Percentiles rank a stretch among this genome's conserved stretches.
These are phyloP conservation scores for Leucophenga montana DNA, from an alignment of 2,888 invertebrate genomes.

Conservation along the genomic window DNA sequence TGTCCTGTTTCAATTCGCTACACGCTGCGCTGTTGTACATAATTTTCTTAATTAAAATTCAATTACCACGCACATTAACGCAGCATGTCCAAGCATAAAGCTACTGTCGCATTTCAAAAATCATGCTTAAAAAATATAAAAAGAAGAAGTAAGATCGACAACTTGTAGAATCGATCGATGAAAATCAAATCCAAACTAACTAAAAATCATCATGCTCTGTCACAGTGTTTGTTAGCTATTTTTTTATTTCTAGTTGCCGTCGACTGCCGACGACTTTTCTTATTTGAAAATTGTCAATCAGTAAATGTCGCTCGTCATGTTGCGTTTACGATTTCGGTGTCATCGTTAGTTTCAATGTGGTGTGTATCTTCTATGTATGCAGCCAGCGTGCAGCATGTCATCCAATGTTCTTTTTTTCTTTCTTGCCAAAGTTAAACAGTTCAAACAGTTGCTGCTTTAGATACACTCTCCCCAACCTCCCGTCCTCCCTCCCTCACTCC, in stretches of 20 bases:
- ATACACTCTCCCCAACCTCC: too few relatives aligned
- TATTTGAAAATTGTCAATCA: constrained; percentile 51
- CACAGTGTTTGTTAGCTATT: constrained; percentile 4
- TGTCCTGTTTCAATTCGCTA: too few relatives aligned
- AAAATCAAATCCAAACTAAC: too few relatives aligned
- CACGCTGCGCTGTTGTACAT: too few relatives aligned
- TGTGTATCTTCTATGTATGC: constrained; percentile 42
- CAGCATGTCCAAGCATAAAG: too few relatives aligned
- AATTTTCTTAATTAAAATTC: constrained; percentile 4
- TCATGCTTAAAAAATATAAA: too few relatives aligned
- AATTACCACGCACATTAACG: neutral
- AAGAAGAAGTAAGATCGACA: too few relatives aligned
- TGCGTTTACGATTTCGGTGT: constrained; percentile 50
- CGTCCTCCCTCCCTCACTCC: too few relatives aligned
- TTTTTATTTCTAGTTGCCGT: neutral
- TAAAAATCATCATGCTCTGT: constrained; percentile 20
- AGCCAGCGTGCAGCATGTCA: neutral
- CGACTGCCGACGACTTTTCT: neutral
- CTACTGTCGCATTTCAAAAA: too few relatives aligned
- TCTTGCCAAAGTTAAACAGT: constrained; percentile 12
- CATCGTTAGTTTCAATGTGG: constrained; percentile 34
- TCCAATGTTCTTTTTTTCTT: neutral
- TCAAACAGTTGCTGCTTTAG: neutral
- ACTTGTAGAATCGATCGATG: too few relatives aligned
- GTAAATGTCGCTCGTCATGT: constrained; percentile 52